Percentiles rank a stretch among this genome's conserved stretches.
Evolutionary conservation across 2,888 invertebrate species (phyloP).

Genomic region (Cetonia aurata): DNA sequence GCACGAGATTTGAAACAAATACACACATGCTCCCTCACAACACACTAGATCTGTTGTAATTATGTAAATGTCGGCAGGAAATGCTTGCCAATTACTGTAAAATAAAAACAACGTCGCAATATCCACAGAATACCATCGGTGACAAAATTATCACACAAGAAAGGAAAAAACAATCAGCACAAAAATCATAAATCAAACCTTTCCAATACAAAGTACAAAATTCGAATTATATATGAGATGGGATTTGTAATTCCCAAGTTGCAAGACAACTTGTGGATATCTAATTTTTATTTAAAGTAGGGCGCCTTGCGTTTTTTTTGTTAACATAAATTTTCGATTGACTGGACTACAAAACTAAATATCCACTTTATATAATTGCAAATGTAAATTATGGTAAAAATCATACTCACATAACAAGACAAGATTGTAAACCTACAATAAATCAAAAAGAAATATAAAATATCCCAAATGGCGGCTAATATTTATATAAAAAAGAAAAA

Average conservation of each 20-base stretch:
- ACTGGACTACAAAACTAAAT: slow-evolving; percentile 27
- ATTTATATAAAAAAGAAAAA: background rate
- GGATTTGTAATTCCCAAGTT: slow-evolving; percentile 16
- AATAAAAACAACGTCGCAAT: slow-evolving; percentile 23
- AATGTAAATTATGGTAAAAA: slow-evolving; percentile 8
- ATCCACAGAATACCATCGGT: slow-evolving; percentile 40
- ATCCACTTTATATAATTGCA: slow-evolving; percentile 11
- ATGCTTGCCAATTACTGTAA: slow-evolving; percentile 30
- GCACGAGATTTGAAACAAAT: slow-evolving; percentile 39
- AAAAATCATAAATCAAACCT: slow-evolving; percentile 1
- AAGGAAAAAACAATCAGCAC: slow-evolving; percentile 17
- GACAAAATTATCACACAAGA: slow-evolving; percentile 37
- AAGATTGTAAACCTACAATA: slow-evolving; percentile 38
- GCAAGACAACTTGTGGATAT: slow-evolving; percentile 11
- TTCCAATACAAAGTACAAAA: background rate
- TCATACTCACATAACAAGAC: slow-evolving; percentile 40
- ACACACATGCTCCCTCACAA: slow-evolving; percentile 48
- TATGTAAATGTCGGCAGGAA: slow-evolving; percentile 33
- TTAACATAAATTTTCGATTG: background rate
- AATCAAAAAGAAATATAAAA: slow-evolving; percentile 33
- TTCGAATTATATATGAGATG: background rate
- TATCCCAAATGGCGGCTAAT: slow-evolving; percentile 28
- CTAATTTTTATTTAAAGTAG: slow-evolving; percentile 37
- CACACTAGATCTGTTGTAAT: slow-evolving; percentile 39
- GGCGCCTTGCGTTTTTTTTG: background rate